Conservation (phyloP, 2,113 vertebrate species). For the Xenopus laevis region DNA sequence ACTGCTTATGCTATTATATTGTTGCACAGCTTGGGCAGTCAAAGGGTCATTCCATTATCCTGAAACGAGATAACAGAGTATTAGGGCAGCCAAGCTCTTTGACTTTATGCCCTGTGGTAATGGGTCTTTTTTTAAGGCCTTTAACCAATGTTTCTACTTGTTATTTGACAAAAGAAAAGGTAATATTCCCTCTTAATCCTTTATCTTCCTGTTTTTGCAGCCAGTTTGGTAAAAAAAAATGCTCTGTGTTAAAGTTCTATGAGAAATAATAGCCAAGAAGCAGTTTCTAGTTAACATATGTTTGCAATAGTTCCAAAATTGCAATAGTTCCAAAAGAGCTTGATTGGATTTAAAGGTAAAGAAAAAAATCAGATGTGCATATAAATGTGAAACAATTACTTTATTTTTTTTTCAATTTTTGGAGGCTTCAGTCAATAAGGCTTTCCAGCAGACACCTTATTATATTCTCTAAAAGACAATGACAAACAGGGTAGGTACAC, state of each 20-base stretch:
- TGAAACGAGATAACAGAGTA: constrained; percentile 65
- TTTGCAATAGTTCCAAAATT: constrained; percentile 25
- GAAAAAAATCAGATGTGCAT: constrained; percentile 38
- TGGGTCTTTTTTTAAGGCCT: constrained; percentile 65
- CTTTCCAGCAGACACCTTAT: constrained; percentile 16
- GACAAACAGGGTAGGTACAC: no score
- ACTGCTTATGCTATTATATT: constrained; percentile 70
- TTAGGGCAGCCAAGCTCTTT: constrained; percentile 68
- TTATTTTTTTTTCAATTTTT: constrained; percentile 39
- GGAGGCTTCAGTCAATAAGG: constrained; percentile 28
- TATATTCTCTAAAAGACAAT: constrained; percentile 16
- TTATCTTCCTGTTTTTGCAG: constrained; percentile 34
- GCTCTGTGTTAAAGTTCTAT: constrained; percentile 29
- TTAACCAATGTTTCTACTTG: constrained; percentile 63
- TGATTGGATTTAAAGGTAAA: constrained; percentile 39
- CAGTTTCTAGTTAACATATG: constrained; percentile 19
- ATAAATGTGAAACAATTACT: constrained; percentile 37
- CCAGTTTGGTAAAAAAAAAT: constrained; percentile 41
- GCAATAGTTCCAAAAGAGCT: constrained; percentile 24
- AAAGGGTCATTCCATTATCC: constrained; percentile 80
- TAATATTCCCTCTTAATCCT: constrained; percentile 57
- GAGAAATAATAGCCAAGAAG: constrained; percentile 34
- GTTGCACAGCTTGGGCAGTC: constrained; percentile 65
- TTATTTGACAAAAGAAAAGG: constrained; percentile 60
- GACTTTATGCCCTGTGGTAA: constrained; percentile 60